Conservation (phyloP, 2,888 invertebrate species). For the Platycnemis pennipes region DNA sequence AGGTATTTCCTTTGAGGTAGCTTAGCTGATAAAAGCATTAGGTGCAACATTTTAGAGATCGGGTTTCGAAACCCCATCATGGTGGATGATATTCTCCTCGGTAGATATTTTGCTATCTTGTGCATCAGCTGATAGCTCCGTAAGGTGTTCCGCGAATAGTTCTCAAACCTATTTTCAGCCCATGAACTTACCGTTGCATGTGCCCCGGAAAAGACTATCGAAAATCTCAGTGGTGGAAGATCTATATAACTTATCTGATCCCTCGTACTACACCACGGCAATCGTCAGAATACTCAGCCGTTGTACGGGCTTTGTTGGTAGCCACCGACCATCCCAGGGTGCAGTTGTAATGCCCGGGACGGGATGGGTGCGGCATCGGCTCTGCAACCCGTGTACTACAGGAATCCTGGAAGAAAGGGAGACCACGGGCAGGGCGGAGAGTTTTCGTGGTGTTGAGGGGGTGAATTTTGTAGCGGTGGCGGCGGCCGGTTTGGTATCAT, state of each 20-base stretch:
- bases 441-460: not conserved
- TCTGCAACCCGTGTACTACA: not conserved
- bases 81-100: no score
- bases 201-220: not conserved
- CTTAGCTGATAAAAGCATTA: no score
- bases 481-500: not conserved
- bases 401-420: not conserved
- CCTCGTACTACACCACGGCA: not conserved
- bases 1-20: no score
- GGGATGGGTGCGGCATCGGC: not conserved
- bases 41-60: no score
- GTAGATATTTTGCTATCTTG: no score
- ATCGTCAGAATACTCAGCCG: not conserved
- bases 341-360: not conserved
- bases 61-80: no score
- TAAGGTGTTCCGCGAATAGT: no score
- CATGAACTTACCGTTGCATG: no score
- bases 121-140: no score
- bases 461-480: conserved; percentile 40
- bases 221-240: not conserved
- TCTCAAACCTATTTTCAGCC: no score
- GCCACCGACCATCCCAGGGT: not conserved
- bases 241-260: not conserved
- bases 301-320: not conserved
- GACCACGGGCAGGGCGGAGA: not conserved